A percentile compares a stretch with the other conserved stretches of the same genome.
These are phyloP conservation scores for Luscinia megarhynchos DNA, from an alignment of 2,797 vertebrate genomes.

Conservation along the genomic window DNA sequence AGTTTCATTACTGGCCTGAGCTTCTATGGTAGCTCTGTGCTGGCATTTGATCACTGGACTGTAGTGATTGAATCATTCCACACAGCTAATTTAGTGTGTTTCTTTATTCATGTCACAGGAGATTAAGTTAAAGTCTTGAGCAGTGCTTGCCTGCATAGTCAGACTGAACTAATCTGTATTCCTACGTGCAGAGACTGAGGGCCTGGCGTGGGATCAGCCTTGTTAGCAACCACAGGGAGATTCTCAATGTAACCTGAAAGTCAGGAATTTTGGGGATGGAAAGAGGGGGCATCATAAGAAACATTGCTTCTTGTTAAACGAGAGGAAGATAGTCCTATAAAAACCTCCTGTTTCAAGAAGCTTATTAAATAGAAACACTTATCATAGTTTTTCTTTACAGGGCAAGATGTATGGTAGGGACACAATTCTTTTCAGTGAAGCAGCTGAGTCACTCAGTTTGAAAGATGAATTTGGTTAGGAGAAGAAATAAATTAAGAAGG, in stretches of 20 bases:
- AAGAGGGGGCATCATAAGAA: not conserved
- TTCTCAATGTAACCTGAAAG: not conserved
- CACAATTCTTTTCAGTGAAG: not conserved
- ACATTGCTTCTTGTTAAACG: not conserved
- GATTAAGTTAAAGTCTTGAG: conserved; percentile 31
- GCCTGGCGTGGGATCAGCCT: not conserved
- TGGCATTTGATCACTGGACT: not conserved
- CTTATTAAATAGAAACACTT: not conserved
- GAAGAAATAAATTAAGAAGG: not conserved
- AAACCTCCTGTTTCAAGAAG: not conserved
- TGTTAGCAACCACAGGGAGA: not conserved
- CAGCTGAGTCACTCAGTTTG: not conserved
- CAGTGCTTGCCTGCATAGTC: not conserved
- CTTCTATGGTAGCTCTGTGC: not conserved
- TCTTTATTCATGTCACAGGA: conserved; percentile 25
- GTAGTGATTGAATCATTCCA: conserved; percentile 27
- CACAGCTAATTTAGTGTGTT: conserved; percentile 9
- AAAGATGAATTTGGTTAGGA: not conserved
- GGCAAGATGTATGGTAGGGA: not conserved
- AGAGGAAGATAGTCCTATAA: not conserved
- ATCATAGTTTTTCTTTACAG: not conserved
- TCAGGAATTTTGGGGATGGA: not conserved
- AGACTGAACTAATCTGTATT: not conserved
- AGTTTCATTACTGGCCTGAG: not conserved
- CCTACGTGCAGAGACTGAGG: not conserved